Conservation (phyloP, 2,797 vertebrate genomes). For the Sebastes reedi region DNA sequence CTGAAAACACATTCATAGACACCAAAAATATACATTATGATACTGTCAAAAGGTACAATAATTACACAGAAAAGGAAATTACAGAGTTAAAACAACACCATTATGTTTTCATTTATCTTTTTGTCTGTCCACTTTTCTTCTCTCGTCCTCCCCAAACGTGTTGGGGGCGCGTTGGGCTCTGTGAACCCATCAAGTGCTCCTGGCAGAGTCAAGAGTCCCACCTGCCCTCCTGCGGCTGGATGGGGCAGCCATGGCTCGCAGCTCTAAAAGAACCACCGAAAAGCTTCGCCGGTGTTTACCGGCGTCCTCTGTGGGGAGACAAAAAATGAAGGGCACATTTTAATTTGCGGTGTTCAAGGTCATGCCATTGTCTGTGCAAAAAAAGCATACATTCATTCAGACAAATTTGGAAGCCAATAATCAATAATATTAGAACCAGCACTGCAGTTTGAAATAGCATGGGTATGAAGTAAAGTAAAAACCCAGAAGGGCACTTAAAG, state of each 20-base stretch:
- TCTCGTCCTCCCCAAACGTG: slow-evolving; percentile 82
- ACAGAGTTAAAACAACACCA: slow-evolving; percentile 83
- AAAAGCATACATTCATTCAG: not conserved
- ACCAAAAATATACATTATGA: slow-evolving; percentile 97
- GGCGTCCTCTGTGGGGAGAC: slow-evolving; percentile 91
- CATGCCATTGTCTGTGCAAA: not conserved
- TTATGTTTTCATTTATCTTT: slow-evolving; percentile 78
- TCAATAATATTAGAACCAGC: slow-evolving; percentile 1
- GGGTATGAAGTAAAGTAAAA: slow-evolving; percentile 44
- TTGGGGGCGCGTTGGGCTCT: slow-evolving; percentile 30
- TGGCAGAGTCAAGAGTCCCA: slow-evolving; percentile 91
- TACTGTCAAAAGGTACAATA: slow-evolving; percentile 99
- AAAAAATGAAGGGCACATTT: slow-evolving; percentile 68
- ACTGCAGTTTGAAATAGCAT: slow-evolving; percentile 19
- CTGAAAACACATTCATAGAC: slow-evolving; percentile 97
- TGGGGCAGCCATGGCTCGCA: slow-evolving; percentile 66
- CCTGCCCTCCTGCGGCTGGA: slow-evolving; percentile 84
- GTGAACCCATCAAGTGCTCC: slow-evolving; percentile 83
- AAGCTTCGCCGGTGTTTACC: slow-evolving; percentile 96
- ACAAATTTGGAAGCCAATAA: not conserved
- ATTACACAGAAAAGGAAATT: slow-evolving; percentile 93
- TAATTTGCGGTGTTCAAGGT: slow-evolving; percentile 34
- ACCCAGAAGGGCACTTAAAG: slow-evolving; percentile 55
- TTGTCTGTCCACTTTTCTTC: slow-evolving; percentile 58
- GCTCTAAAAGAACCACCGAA: slow-evolving; percentile 99